Percentiles rank a stretch among this genome's conserved stretches.
Conservation (phyloP, 2,888 invertebrate species). For the Clivina fossor region DNA sequence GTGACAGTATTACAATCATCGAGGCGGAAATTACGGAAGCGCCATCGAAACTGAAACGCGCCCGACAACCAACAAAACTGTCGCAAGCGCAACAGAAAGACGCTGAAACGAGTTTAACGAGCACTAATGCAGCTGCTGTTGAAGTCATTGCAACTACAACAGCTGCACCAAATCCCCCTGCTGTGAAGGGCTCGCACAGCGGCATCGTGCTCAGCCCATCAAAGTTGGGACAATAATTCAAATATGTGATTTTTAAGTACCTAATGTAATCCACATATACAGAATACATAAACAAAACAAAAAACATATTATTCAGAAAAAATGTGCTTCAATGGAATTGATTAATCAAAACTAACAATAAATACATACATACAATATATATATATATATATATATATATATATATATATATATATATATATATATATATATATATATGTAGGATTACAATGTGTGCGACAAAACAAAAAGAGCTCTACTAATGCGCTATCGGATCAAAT, state of each 20-base stretch:
- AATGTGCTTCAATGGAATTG: slow-evolving; percentile 47
- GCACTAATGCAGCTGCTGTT: slow-evolving; percentile 7
- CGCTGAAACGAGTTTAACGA: slow-evolving; percentile 1
- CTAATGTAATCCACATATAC: slow-evolving; percentile 17
- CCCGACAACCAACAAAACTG: slow-evolving; percentile 46
- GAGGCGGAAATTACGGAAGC: slow-evolving; percentile 40
- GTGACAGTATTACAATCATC: slow-evolving; percentile 44
- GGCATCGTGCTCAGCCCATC: slow-evolving; percentile 63
- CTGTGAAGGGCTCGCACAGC: slow-evolving; percentile 49
- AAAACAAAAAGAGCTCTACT: slow-evolving; percentile 29
- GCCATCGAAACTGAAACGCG: slow-evolving; percentile 47
- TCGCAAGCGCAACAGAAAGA: slow-evolving; percentile 33
- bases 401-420: no score
- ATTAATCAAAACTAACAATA: slow-evolving; percentile 42
- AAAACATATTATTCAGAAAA: slow-evolving; percentile 6
- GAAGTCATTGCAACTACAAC: background rate
- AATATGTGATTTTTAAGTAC: slow-evolving; percentile 37
- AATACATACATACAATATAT: no score
- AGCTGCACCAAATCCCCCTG: background rate
- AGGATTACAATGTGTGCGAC: slow-evolving; percentile 33
- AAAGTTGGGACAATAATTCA: slow-evolving; percentile 39
- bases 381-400: no score
- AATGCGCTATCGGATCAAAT: slow-evolving; percentile 20
- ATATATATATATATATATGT: slow-evolving; percentile 30
- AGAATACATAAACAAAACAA: background rate